These are phyloP conservation scores for Hycleus cichorii DNA, from an alignment of 1,140 invertebrate species.

Conservation along the genomic window DNA sequence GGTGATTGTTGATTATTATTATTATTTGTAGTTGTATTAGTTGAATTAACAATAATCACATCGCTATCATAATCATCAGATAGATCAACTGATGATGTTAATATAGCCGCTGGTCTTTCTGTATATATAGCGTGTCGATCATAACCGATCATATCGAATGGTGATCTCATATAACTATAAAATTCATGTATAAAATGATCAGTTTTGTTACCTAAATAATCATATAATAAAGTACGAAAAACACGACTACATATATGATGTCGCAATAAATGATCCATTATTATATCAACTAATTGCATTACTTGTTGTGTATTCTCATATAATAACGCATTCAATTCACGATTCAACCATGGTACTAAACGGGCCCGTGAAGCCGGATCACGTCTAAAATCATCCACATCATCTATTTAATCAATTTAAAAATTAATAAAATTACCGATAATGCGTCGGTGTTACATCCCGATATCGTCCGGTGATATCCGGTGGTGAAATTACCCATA, in stretches of 20 bases:
- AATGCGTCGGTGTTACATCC: conserved; percentile 68
- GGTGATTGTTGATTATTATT: conserved; percentile 13
- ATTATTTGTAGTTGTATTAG: neutral
- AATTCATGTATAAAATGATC: conserved; percentile 87
- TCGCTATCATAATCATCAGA: conserved; percentile 15
- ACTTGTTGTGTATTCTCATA: conserved; percentile 52
- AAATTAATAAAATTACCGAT: conserved; percentile 47
- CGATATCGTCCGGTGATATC: conserved; percentile 59
- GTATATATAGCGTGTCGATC: conserved; percentile 49
- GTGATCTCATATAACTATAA: conserved; percentile 75
- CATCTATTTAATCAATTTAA: neutral
- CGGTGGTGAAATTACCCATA: conserved; percentile 62
- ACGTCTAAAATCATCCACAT: conserved; percentile 47
- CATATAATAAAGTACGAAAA: conserved; percentile 56
- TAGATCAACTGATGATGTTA: conserved; percentile 6
- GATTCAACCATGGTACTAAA: conserved; percentile 78
- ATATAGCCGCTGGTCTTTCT: conserved; percentile 2
- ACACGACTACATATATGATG: conserved; percentile 64
- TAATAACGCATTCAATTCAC: conserved; percentile 71
- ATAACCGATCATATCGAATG: conserved; percentile 74
- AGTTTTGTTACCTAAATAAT: conserved; percentile 53
- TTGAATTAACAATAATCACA: neutral
- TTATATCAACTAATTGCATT: conserved; percentile 58
- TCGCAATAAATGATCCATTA: conserved; percentile 59
- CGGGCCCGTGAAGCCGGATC: conserved; percentile 74